Base-by-base conservation (phyloP, 2,113 vertebrate genomes). In the Sturnira hondurensis region DNA sequence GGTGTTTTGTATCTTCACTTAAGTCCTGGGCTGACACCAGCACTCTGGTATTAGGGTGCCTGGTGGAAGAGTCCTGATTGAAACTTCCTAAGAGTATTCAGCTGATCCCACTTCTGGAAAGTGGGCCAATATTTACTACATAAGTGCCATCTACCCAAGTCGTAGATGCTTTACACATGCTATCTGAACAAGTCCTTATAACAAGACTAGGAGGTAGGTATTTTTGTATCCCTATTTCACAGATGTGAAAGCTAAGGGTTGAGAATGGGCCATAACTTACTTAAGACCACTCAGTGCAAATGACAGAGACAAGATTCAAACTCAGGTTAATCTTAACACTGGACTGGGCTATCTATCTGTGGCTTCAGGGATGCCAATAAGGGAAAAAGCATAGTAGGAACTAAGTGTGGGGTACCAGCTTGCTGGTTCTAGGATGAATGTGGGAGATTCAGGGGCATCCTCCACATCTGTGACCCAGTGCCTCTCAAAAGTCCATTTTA, bases 291-390 rank as follows among this genome's bases (percentile, higher is more conserved):
- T 61, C 28, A 54, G 47, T 87, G 36, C 71, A 91, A 87, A 58
- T 77, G n/a, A 19, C 28, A 92, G 56, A 86, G 65, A 20, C 70
- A 96, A 93, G 45, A 86, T 95, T 89, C 58, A 91, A 92, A 43
- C 8, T 73, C 74, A 52, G 33, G 54, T 95, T 41, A 71, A 45
- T 81, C 41, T 89, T 82, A 80, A 83, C 54, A 83, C 26, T 36
- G 82, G 26, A 78, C 10, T 43, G 17, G 61, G 14, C 13, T 88
- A 47, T 16, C 70, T 80, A 50, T 38, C 36, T 94, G 20, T 87
- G 26, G 10, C 78, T 88, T 91, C 43, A n/a, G 71, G 19, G 67
- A 88, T 50, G 65, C 15, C 26, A 82, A 3, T 14, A 91, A 81
- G 41, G 26, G n/a, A 9, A 96, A 71, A 81, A 43, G 7, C 45